Evolutionary conservation across 2,113 vertebrate species (phyloP).

Genomic region (Siniperca knerii): DNA sequence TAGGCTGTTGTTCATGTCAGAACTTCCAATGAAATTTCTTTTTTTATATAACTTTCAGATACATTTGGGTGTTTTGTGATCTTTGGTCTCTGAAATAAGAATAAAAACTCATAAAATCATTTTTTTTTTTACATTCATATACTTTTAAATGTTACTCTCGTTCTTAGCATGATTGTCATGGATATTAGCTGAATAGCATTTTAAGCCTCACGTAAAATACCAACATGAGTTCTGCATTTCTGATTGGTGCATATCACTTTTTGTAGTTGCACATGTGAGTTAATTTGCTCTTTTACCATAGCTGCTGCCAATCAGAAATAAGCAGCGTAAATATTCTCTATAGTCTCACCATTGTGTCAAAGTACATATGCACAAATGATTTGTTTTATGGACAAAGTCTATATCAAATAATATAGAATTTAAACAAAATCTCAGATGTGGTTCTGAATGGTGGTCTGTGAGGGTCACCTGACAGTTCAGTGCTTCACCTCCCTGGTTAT

Average conservation of each 20-base stretch:
- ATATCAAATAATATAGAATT: background rate
- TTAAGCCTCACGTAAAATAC: background rate
- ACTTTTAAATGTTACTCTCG: background rate
- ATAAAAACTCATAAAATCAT: background rate
- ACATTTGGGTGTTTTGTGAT: background rate
- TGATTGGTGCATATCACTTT: background rate
- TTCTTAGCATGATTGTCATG: background rate
- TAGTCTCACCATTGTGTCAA: background rate
- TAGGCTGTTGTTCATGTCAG: background rate
- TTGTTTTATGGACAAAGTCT: background rate
- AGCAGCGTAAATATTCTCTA: background rate
- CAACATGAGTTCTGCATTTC: background rate
- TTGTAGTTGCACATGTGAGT: background rate
- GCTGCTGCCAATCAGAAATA: constrained; percentile 5
- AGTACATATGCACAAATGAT: background rate
- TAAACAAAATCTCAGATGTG: background rate
- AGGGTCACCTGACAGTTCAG: constrained; percentile 12
- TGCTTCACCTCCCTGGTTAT: background rate
- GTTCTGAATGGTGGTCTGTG: background rate
- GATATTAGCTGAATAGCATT: background rate
- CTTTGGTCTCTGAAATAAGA: background rate
- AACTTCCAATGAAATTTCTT: background rate
- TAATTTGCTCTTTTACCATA: background rate
- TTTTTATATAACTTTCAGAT: background rate
- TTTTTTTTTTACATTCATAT: too few species aligned